Evolutionary conservation across 2,113 vertebrate species (phyloP).

Genomic region (Naja naja): DNA sequence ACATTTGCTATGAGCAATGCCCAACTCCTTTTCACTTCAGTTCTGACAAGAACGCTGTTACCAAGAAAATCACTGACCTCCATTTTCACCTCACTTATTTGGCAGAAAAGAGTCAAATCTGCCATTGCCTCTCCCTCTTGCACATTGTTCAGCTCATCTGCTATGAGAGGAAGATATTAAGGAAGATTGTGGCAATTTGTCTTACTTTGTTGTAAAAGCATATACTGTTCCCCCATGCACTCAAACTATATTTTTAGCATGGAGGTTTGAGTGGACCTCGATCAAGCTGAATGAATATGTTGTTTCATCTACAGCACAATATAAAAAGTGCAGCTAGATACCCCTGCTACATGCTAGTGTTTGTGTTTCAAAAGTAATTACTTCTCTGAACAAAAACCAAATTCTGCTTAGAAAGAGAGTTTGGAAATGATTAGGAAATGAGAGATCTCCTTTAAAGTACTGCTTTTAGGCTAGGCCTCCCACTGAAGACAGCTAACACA

Average conservation of each 20-base stretch:
- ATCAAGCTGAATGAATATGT: constrained; percentile 61
- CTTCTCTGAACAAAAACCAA: neutral
- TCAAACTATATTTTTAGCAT: constrained; percentile 58
- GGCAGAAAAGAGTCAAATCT: constrained; percentile 71
- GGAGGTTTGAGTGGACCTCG: constrained; percentile 52
- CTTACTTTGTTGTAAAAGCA: constrained; percentile 73
- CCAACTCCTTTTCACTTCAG: constrained; percentile 65
- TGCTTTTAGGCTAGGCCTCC: neutral
- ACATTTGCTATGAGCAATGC: constrained; percentile 67
- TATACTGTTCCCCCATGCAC: constrained; percentile 60
- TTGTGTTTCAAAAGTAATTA: constrained; percentile 25
- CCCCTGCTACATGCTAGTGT: constrained; percentile 29
- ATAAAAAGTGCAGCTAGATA: constrained; percentile 12
- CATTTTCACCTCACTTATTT: constrained; percentile 72
- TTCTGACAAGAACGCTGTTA: constrained; percentile 68
- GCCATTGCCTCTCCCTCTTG: constrained; percentile 59
- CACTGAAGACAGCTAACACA: neutral
- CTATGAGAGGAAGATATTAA: constrained; percentile 70
- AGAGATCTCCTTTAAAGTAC: constrained; percentile 17
- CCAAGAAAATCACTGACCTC: constrained; percentile 72
- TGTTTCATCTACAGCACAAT: constrained; percentile 51
- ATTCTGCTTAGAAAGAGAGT: constrained; percentile 33
- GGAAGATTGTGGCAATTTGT: constrained; percentile 80
- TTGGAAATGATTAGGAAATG: constrained; percentile 22
- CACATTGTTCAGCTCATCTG: constrained; percentile 65